These are phyloP conservation scores for Dynastes tityus DNA, from an alignment of 2,888 invertebrate genomes.

Conservation along the genomic window DNA sequence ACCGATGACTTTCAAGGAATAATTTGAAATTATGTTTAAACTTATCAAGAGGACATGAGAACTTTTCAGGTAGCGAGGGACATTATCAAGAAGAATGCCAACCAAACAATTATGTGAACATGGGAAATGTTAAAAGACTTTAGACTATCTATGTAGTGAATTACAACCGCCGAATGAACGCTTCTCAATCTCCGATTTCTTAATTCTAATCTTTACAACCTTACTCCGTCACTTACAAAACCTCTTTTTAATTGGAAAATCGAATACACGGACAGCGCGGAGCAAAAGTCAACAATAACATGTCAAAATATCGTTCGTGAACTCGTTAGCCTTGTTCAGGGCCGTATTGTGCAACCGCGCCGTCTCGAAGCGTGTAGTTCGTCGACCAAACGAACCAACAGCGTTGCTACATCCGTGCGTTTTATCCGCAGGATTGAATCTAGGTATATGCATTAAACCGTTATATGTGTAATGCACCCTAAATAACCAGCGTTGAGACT, in stretches of 20 bases:
- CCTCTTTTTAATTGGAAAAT: not conserved
- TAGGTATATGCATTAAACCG: conserved; percentile 1
- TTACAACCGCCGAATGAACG: too few species aligned
- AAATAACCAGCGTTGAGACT: conserved; percentile 64
- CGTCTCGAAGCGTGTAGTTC: conserved; percentile 11
- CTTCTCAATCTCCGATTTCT: too few species aligned
- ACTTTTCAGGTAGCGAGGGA: too few species aligned
- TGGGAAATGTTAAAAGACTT: too few species aligned
- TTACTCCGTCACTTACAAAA: too few species aligned
- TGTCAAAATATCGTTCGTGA: conserved; percentile 22
- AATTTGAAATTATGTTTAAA: too few species aligned
- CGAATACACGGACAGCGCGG: not conserved
- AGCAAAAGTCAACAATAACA: conserved; percentile 15
- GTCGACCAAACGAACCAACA: not conserved
- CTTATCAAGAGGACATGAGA: too few species aligned
- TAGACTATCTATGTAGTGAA: too few species aligned
- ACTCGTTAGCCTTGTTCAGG: conserved; percentile 32
- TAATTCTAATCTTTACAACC: too few species aligned
- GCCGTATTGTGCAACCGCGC: conserved; percentile 22
- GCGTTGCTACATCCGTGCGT: not conserved
- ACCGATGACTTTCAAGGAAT: too few species aligned
- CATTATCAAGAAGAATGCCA: too few species aligned
- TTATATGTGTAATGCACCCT: conserved; percentile 35
- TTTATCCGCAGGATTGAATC: conserved; percentile 7
- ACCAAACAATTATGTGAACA: too few species aligned